phyloP scores from a whole-genome alignment of 2,888 invertebrate species.

The Slavum lentiscoides region DNA sequence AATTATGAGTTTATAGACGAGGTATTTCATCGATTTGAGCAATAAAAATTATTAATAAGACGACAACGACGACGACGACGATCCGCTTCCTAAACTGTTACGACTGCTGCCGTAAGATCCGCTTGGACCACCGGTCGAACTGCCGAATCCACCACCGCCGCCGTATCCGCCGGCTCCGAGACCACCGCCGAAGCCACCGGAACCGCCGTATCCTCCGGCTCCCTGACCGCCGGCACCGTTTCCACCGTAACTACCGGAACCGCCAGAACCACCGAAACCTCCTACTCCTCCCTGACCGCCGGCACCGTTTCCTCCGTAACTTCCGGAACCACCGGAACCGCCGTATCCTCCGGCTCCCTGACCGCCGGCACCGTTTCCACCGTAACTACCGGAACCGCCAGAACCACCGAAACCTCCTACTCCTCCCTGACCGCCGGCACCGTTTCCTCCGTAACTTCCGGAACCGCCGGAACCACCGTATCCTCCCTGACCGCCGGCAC shows the following conservation, averaged over 20 bases:
- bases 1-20: neutral
- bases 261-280: neutral
- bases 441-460: conserved; percentile 54
- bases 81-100: conserved; percentile 46
- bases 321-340: no score
- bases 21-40: conserved; percentile 35
- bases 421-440: conserved; percentile 57
- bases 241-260: neutral
- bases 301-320: neutral
- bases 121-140: conserved; percentile 13
- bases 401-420: conserved; percentile 22
- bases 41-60: conserved; percentile 48
- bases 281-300: conserved; percentile 39
- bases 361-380: no score
- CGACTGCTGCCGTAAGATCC: conserved; percentile 45
- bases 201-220: neutral
- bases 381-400: no score
- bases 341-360: no score
- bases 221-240: neutral
- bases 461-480: no score
- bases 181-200: no score
- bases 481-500: conserved; percentile 58
- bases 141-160: conserved; percentile 59
- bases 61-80: neutral
- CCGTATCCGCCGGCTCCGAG: no score